Conservation (phyloP, 92 coral and sea anemone genomes). For the Palythoa grandis region DNA sequence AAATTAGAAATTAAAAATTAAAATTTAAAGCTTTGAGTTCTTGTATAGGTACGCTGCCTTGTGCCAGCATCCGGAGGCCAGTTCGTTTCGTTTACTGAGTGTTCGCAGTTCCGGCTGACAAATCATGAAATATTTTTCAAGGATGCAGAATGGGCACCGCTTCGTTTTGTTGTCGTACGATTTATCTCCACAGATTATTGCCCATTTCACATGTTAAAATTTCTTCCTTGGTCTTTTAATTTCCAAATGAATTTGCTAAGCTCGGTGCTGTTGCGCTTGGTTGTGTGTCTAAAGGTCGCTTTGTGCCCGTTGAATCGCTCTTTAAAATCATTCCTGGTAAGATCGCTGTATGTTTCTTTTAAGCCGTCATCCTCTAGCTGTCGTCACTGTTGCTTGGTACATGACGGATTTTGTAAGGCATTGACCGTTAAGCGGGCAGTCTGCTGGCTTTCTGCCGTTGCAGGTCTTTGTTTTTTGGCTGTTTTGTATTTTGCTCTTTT, state of each 20-base stretch:
- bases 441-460: slow-evolving; percentile 28
- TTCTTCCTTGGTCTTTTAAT: not conserved
- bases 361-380: slow-evolving; percentile 13
- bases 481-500: not conserved
- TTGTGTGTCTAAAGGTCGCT: not conserved
- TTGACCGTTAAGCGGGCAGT: slow-evolving; percentile 35
- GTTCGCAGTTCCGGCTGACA: not conserved
- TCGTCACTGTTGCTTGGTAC: slow-evolving; percentile 10
- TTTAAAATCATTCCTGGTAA: slow-evolving; percentile 34
- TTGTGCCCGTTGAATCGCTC: slow-evolving; percentile 36
- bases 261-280: slow-evolving; percentile 14
- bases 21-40: not conserved
- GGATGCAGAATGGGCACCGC: slow-evolving; percentile 22
- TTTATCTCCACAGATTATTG: slow-evolving; percentile 22
- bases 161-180: slow-evolving; percentile 21
- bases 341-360: slow-evolving; percentile 8
- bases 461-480: not conserved
- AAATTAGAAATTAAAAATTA: not conserved
- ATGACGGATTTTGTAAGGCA: slow-evolving; percentile 9
- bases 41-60: slow-evolving; percentile 9
- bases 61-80: not conserved
- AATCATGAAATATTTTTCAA: slow-evolving; percentile 30
- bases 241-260: slow-evolving; percentile 32
- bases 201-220: slow-evolving; percentile 35
- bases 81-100: slow-evolving; percentile 5